Percentiles rank a stretch among this genome's conserved stretches.
Evolutionary conservation across 2,888 invertebrate species (phyloP).

Genomic region (Leptinotarsa juncta): DNA sequence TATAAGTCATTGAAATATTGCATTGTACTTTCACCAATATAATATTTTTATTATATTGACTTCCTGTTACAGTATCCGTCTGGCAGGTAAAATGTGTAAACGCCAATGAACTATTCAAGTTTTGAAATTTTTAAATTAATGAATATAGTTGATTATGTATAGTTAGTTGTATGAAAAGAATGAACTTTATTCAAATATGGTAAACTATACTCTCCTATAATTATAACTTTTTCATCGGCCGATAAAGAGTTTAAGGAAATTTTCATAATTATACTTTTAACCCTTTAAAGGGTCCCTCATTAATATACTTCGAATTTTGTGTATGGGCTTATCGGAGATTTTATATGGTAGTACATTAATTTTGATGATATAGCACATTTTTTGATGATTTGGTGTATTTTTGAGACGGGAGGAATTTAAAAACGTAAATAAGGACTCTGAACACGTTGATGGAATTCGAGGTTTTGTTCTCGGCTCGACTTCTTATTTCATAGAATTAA

Average conservation of each 20-base stretch:
- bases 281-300: slow-evolving; percentile 45
- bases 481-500: slow-evolving; percentile 13
- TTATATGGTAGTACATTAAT: slow-evolving; percentile 53
- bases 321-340: slow-evolving; percentile 32
- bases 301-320: slow-evolving; percentile 43
- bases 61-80: neutral
- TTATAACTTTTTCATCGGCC: slow-evolving; percentile 36
- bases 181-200: slow-evolving; percentile 37
- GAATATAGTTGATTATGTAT: slow-evolving; percentile 38
- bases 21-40: too few relatives aligned
- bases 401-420: slow-evolving; percentile 42
- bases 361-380: slow-evolving; percentile 55
- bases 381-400: slow-evolving; percentile 52
- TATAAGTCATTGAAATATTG: too few relatives aligned
- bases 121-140: slow-evolving; percentile 44
- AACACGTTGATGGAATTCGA: slow-evolving; percentile 18
- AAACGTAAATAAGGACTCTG: slow-evolving; percentile 44
- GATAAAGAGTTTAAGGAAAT: slow-evolving; percentile 37
- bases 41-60: too few relatives aligned
- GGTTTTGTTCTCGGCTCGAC: slow-evolving; percentile 10
- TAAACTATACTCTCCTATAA: slow-evolving; percentile 42
- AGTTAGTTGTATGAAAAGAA: slow-evolving; percentile 32
- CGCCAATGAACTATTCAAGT: slow-evolving; percentile 28
- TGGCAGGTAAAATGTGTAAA: neutral
- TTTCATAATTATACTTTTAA: slow-evolving; percentile 44